phyloP scores from a whole-genome alignment of 2,888 invertebrate genomes.

The Himalopsyche anomala region DNA sequence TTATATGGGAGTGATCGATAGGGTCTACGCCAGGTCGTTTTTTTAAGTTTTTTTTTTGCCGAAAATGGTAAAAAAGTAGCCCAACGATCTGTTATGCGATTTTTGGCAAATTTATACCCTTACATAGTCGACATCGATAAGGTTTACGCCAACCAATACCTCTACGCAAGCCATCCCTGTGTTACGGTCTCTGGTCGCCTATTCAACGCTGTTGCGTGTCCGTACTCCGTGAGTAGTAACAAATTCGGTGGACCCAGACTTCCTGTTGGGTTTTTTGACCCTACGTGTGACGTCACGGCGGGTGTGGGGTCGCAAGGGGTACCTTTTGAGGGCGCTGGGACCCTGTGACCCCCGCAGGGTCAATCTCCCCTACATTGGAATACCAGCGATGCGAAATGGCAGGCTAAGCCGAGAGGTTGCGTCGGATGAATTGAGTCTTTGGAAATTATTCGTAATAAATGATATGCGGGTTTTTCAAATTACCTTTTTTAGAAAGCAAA shows the following conservation, averaged over 20 bases:
- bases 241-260: constrained; percentile 41
- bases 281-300: constrained; percentile 20
- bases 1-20: too few relatives aligned
- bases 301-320: constrained; percentile 8
- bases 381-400: not conserved
- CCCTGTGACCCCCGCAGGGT: constrained; percentile 38
- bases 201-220: not conserved
- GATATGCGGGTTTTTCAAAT: too few relatives aligned
- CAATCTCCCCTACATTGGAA: constrained; percentile 37
- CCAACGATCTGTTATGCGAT: too few relatives aligned
- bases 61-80: too few relatives aligned
- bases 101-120: too few relatives aligned
- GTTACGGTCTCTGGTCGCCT: not conserved
- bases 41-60: too few relatives aligned
- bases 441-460: too few relatives aligned
- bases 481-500: too few relatives aligned
- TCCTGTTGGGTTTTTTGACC: constrained; percentile 43
- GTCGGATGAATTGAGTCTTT: not conserved
- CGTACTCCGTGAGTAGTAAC: not conserved
- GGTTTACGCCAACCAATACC: too few relatives aligned
- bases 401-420: not conserved
- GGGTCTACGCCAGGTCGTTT: too few relatives aligned
- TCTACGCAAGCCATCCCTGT: not conserved
- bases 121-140: too few relatives aligned
- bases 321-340: constrained; percentile 35